A percentile compares a stretch with the other conserved stretches of the same genome.
phyloP scores from a whole-genome alignment of 2,797 vertebrate genomes.

The Neopelma chrysocephalum region DNA sequence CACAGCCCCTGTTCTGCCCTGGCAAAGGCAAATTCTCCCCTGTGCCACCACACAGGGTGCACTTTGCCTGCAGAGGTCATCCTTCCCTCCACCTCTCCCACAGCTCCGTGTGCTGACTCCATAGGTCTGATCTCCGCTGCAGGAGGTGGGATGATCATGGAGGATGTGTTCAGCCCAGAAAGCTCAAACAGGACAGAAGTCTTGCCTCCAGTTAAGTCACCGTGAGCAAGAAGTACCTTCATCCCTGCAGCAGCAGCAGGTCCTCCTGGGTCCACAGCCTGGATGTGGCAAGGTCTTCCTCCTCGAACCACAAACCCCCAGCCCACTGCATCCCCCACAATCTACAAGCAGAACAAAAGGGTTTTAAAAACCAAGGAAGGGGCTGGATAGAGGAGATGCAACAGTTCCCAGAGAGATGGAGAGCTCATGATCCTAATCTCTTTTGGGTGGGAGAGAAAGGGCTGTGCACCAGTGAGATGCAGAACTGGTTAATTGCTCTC shows the following conservation, averaged over 20 bases:
- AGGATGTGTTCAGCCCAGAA: background rate
- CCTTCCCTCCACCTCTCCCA: background rate
- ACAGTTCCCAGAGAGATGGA: background rate
- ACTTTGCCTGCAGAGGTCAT: background rate
- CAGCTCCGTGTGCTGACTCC: rapidly evolving
- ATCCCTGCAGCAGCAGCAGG: conserved; percentile 88
- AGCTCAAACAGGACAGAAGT: background rate
- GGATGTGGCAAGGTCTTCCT: conserved; percentile 84
- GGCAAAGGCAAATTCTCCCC: background rate
- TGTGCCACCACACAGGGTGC: rapidly evolving
- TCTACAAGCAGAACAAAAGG: conserved; percentile 65
- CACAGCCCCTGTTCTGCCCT: background rate
- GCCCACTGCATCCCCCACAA: conserved; percentile 86
- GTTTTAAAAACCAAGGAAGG: background rate
- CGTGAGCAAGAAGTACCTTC: conserved; percentile 72
- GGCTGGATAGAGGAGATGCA: background rate
- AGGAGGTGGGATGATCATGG: background rate
- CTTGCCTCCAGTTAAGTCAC: background rate
- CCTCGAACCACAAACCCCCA: conserved; percentile 91
- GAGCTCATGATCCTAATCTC: background rate
- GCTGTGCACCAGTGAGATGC: background rate
- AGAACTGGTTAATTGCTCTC: background rate
- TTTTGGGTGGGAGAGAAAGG: background rate
- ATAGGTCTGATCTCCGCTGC: background rate
- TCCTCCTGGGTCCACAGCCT: conserved; percentile 88